Base-by-base conservation (phyloP, 2,888 invertebrate species). In the Girardia tigrina region DNA sequence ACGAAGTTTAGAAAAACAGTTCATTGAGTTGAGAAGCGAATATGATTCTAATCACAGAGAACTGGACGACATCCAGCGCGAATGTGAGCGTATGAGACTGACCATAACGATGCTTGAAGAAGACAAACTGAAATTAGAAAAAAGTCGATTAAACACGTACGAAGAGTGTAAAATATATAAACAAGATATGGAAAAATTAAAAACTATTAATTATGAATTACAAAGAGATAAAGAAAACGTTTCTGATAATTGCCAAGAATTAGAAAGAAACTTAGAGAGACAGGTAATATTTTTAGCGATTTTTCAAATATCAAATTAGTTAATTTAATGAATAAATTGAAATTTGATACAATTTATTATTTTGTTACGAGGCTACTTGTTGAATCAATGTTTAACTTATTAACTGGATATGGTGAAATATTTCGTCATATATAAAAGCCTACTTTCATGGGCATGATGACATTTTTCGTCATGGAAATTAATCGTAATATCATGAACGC, bases 151-250 rank as follows among this genome's bases (percentile, higher is more conserved):
- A 26, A 81, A 82, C 71, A 79, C 85, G 71, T 83, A 81, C 71
- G 82, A 83, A 14, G 83, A 85, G 80, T 81, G 85, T 26, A 84
- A 84, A 71, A 78, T 75, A 20, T 77, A 83, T 72, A 82, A 77
- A 36, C 75, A 42, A n/a, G 79, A 79, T 26, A 70, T 78, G 27
- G 78, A 79, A 28, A 76, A 74, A 42, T 36, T 79, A 26, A 77
- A 78, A 70, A 72, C 76, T 1, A 81, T 81, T 8, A 83, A 83
- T 78, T 80, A 81, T 23, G 89, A 88, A 69, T 85, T 92, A 78
- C 90, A 91, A 83, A 90, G 92, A 82, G 89, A 89, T 6, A 84
- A 91, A 77, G 93, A 94, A 80, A 86, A 88, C 16, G 85, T 91
- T 28, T 88, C 91, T 80, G 87, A 88, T 42, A 93, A 92, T 80